Conservation (phyloP, 2,113 vertebrate species). For the Sus scrofa region DNA sequence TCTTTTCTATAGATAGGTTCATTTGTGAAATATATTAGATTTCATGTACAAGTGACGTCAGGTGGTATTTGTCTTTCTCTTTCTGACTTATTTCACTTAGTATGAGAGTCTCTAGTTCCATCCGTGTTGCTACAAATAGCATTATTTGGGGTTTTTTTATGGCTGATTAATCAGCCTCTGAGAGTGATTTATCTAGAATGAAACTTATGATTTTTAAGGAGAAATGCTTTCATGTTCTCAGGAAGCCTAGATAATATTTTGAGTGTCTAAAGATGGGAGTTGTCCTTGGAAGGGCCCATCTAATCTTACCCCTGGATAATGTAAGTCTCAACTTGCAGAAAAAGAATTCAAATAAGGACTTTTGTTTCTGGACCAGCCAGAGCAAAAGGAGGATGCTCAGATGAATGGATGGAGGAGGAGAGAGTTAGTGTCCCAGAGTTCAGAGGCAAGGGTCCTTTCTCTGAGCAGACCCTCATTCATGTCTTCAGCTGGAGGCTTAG, state of each 20-base stretch:
- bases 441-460: background rate
- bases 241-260: background rate
- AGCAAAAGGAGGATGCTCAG: background rate
- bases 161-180: background rate
- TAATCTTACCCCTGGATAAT: background rate
- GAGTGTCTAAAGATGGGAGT: background rate
- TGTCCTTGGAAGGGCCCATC: background rate
- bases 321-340: background rate
- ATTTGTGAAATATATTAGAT: no score
- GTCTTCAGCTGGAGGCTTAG: background rate
- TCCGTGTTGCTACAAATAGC: no score
- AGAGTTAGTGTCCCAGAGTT: background rate
- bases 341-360: background rate
- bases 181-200: background rate
- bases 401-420: background rate
- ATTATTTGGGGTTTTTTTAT: no score
- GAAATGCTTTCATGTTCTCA: background rate
- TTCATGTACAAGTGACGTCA: no score
- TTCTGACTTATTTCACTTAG: no score
- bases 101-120: no score
- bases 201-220: background rate
- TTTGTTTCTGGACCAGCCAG: background rate
- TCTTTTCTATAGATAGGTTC: no score
- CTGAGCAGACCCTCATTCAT: background rate
- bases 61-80: no score